Conservation (phyloP, 2,113 vertebrate species). For the Gambusia affinis region DNA sequence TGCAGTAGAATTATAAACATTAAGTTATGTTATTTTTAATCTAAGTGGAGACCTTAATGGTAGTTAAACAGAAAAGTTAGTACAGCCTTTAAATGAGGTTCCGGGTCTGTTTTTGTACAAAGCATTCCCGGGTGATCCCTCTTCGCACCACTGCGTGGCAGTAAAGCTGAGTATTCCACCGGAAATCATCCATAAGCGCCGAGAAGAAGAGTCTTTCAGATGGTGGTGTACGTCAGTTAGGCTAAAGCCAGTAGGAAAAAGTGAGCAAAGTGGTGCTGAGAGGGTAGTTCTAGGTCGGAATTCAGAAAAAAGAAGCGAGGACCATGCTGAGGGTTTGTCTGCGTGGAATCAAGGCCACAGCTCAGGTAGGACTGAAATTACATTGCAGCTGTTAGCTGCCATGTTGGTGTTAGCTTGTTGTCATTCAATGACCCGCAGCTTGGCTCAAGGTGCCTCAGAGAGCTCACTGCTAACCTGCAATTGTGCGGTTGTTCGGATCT, state of each 20-base stretch:
- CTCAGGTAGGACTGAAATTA: conserved; percentile 49
- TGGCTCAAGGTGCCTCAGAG: conserved; percentile 24
- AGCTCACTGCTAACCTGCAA: neutral
- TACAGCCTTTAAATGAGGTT: too few species aligned
- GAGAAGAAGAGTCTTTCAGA: neutral
- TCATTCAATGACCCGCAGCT: conserved; percentile 65
- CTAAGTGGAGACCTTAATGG: too few species aligned
- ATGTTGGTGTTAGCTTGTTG: conserved; percentile 15
- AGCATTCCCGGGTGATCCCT: too few species aligned
- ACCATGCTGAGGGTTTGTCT: conserved; percentile 69
- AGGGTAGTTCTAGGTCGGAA: neutral
- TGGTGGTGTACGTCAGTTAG: neutral
- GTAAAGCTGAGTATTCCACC: neutral
- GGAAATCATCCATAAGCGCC: neutral
- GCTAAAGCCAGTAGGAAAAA: neutral
- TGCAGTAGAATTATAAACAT: too few species aligned
- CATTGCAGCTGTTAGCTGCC: neutral
- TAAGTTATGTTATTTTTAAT: too few species aligned
- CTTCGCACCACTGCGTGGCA: neutral
- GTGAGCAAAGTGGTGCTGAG: neutral
- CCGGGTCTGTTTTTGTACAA: too few species aligned
- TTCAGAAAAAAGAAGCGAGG: neutral
- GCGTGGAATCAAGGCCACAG: conserved; percentile 50
- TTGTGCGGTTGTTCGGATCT: too few species aligned
- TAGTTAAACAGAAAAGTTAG: too few species aligned